phyloP scores from a whole-genome alignment of 2,888 invertebrate genomes.

The Meganola albula region DNA sequence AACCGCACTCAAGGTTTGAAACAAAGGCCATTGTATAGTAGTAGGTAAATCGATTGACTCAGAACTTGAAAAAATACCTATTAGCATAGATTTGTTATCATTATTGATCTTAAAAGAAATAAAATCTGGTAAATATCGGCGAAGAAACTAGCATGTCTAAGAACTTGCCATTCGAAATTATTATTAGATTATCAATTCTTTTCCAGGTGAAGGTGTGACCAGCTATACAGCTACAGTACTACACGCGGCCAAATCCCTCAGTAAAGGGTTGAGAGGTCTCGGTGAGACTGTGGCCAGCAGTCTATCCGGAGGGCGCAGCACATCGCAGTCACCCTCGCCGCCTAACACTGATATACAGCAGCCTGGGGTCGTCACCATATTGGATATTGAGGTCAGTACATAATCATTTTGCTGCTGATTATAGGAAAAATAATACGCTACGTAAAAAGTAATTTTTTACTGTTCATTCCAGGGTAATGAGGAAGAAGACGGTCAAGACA shows the following conservation, averaged over 20 bases:
- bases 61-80: no score
- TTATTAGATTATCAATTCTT: not conserved
- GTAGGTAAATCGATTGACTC: no score
- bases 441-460: not conserved
- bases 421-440: no score
- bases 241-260: conserved; percentile 95
- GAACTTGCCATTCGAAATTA: no score
- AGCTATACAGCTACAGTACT: conserved; percentile 95
- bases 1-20: conserved; percentile 5
- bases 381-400: conserved; percentile 92
- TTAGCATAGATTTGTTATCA: no score
- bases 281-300: conserved; percentile 96
- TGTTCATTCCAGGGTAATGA: conserved; percentile 47
- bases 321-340: conserved; percentile 68
- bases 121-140: no score
- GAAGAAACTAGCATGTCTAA: no score
- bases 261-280: conserved; percentile 92
- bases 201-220: conserved; percentile 85
- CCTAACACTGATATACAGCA: conserved; percentile 81
- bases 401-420: no score
- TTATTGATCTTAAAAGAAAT: no score
- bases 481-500: conserved; percentile 78
- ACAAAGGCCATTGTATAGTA: conserved; percentile 1
- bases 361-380: conserved; percentile 91
- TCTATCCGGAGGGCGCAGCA: conserved; percentile 83